Evolutionary conservation across 2,888 invertebrate species (phyloP).

Genomic region (Hypercompe scribonia): DNA sequence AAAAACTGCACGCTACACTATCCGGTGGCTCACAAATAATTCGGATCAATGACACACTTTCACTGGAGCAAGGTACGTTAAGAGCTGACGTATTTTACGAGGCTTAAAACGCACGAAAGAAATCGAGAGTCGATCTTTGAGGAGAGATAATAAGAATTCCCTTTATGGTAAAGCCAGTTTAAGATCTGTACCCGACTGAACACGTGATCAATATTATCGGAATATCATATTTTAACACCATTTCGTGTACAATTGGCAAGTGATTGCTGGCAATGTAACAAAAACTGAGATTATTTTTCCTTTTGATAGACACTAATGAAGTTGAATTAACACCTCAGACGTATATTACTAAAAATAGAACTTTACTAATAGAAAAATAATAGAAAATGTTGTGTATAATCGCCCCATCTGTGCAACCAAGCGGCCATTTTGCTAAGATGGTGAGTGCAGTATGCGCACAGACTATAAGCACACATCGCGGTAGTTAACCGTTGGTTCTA

Average conservation of each 20-base stretch:
- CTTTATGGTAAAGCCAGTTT: neutral
- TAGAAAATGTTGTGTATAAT: neutral
- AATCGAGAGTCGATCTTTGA: neutral
- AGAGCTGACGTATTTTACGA: neutral
- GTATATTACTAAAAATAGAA: too few species aligned
- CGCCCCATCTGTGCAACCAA: neutral
- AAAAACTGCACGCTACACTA: neutral
- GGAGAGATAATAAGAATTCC: neutral
- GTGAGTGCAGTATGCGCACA: neutral
- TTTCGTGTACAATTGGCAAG: too few species aligned
- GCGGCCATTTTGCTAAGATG: neutral
- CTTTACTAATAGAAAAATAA: too few species aligned
- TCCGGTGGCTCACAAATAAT: neutral
- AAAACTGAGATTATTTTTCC: too few species aligned
- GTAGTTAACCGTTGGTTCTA: neutral
- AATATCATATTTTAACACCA: too few species aligned
- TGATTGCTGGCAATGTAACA: too few species aligned
- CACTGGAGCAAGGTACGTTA: neutral
- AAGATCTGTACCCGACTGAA: neutral
- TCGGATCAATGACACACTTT: slow-evolving; percentile 9
- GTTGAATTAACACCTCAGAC: too few species aligned
- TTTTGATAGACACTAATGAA: too few species aligned
- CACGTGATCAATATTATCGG: too few species aligned
- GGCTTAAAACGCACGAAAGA: neutral
- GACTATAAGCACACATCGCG: neutral